Evolutionary conservation across 2,888 invertebrate species (phyloP), one percentile per base, ranked within the genome.

Genomic region (Osmoderma eremita): DNA sequence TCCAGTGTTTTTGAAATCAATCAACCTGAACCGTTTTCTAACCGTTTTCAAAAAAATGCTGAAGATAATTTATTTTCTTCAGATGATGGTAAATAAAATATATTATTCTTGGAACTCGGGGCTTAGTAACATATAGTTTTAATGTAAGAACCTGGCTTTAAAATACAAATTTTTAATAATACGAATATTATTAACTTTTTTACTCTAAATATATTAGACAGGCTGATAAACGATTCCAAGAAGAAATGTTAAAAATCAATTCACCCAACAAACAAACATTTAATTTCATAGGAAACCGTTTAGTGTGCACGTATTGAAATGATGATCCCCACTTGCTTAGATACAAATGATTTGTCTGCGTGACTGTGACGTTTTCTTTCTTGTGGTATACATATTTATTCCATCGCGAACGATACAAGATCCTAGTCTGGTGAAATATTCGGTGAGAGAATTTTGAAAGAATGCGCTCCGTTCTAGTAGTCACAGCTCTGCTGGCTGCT

Each of bases 401-500:
- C 24, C 48, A 18, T 15, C 30, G 38, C 18, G 38, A 58, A 38
- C 24, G 17, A 41, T n/a, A n/a, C n/a, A 36, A 65, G 22, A n/a
- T 13, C 41, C 15, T 49, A 65, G 65, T 65, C 13, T 49, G 12
- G 39, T 48, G 49, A 24, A 41, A 41, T 22, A 58, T 18, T 38
- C 38, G 39, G 39, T 38, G 20, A 48, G 24, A 58, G 30, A 58
- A 48, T 65, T 65, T 15, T 15, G 42, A 12, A 24, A 54, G 5
- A 38, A 65, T 66, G 65, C 65, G 58, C 12, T 51, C 15, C 24
- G 15, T 66, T 45, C 49, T 70, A 6, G 38, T 65, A 12, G 67
- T 65, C 42, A 67, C 70, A 50, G 71, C 72, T 24, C 65, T 75
- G 65, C 58, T 74, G 17, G 72, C 69, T n/a, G 70, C 69, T 49